Evolutionary conservation across 1,140 invertebrate species (phyloP).

Genomic region (Helicoverpa zea): DNA sequence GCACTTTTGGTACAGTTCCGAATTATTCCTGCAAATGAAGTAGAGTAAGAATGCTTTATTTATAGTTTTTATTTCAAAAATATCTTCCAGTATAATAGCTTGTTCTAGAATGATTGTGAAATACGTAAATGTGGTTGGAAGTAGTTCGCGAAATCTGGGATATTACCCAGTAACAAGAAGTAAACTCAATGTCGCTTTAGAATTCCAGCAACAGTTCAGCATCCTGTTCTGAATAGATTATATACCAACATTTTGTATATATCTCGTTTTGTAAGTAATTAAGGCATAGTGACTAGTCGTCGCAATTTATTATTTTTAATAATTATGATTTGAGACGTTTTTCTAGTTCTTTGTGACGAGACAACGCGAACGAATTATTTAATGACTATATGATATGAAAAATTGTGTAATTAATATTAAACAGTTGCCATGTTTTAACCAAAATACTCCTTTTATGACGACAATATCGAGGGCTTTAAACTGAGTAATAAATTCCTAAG

Average conservation of each 20-base stretch:
- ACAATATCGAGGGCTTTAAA: neutral
- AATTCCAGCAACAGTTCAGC: neutral
- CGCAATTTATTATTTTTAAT: constrained; percentile 55
- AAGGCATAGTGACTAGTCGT: constrained; percentile 75
- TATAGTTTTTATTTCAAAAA: too few relatives aligned
- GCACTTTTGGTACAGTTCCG: too few relatives aligned
- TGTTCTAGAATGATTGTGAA: neutral
- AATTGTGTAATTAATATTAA: constrained; percentile 40
- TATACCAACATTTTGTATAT: constrained; percentile 60
- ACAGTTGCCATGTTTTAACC: constrained; percentile 38
- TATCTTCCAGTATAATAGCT: too few relatives aligned
- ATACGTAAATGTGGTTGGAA: neutral
- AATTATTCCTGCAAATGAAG: too few relatives aligned
- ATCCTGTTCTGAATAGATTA: constrained; percentile 62
- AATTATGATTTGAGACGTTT: constrained; percentile 36
- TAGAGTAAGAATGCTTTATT: too few relatives aligned
- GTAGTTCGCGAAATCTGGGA: neutral
- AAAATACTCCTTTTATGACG: constrained; percentile 18
- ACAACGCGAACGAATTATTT: constrained; percentile 40
- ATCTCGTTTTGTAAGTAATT: constrained; percentile 59
- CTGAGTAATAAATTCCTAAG: neutral
- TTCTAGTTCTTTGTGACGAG: constrained; percentile 35
- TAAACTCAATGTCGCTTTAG: neutral
- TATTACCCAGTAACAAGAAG: neutral
- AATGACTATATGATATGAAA: constrained; percentile 29